A percentile compares a stretch with the other conserved stretches of the same genome.
phyloP scores from a whole-genome alignment of 2,888 invertebrate species.

The Glaucopsyche alexis region DNA sequence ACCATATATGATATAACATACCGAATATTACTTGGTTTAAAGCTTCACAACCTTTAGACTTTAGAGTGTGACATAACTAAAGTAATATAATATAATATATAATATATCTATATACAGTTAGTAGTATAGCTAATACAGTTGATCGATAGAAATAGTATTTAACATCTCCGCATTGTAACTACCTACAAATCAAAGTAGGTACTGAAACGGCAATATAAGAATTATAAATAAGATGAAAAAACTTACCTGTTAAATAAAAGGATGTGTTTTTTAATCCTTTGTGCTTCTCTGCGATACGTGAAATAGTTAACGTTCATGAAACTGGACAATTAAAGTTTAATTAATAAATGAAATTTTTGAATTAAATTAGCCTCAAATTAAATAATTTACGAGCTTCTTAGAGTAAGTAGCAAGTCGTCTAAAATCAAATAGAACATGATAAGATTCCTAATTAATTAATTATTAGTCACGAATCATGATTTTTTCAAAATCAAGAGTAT shows the following conservation, averaged over 20 bases:
- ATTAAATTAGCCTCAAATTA: neutral
- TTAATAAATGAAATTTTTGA: neutral
- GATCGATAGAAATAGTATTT: constrained; percentile 6
- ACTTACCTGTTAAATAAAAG: constrained; percentile 13
- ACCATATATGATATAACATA: too few relatives aligned
- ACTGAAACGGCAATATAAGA: neutral
- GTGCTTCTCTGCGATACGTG: neutral
- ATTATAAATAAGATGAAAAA: neutral
- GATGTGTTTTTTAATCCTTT: constrained; percentile 2
- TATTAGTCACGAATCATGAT: neutral
- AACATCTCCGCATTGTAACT: neutral
- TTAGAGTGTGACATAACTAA: neutral
- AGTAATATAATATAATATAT: too few relatives aligned
- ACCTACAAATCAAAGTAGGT: neutral
- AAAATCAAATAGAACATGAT: neutral
- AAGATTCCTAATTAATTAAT: neutral
- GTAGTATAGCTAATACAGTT: neutral
- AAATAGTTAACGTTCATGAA: neutral
- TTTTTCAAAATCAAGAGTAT: neutral
- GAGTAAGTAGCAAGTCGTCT: neutral
- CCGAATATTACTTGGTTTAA: too few relatives aligned
- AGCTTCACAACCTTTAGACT: neutral
- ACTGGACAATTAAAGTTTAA: neutral
- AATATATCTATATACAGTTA: too few relatives aligned
- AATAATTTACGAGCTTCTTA: neutral